Evolutionary conservation across 1,140 invertebrate species (phyloP).

Genomic region (Formica selysi): DNA sequence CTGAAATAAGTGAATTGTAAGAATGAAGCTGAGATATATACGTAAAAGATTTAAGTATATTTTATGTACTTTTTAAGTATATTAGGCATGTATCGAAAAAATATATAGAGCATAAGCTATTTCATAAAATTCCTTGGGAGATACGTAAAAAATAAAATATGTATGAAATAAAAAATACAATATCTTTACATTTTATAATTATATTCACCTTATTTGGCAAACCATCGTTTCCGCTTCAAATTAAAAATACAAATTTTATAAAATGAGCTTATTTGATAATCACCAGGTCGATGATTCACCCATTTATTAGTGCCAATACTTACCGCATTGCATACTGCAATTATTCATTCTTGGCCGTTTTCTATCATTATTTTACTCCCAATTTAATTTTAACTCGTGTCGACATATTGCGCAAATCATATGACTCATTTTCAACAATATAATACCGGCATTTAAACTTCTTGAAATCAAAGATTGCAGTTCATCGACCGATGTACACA

Average conservation of each 20-base stretch:
- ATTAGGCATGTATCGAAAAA: not conserved
- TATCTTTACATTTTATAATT: not conserved
- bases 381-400: constrained; percentile 30
- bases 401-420: constrained; percentile 14
- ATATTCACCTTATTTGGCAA: not conserved
- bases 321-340: constrained; percentile 32
- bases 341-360: constrained; percentile 23
- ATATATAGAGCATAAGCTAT: not conserved
- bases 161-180: not conserved
- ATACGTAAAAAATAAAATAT: not conserved
- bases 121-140: not conserved
- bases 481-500: not conserved
- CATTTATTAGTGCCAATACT: constrained; percentile 27
- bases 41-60: not conserved
- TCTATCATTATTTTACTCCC: constrained; percentile 25
- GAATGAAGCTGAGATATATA: not conserved
- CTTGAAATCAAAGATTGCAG: not conserved
- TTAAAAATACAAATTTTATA: constrained; percentile 13
- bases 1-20: not conserved
- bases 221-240: not conserved
- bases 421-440: constrained; percentile 26
- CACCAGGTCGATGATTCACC: constrained; percentile 27
- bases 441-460: not conserved
- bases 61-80: not conserved
- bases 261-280: constrained; percentile 23